A percentile compares a stretch with the other conserved stretches of the same genome.
phyloP scores from a whole-genome alignment of 2,888 invertebrate species.

The Eupithecia exiguata region DNA sequence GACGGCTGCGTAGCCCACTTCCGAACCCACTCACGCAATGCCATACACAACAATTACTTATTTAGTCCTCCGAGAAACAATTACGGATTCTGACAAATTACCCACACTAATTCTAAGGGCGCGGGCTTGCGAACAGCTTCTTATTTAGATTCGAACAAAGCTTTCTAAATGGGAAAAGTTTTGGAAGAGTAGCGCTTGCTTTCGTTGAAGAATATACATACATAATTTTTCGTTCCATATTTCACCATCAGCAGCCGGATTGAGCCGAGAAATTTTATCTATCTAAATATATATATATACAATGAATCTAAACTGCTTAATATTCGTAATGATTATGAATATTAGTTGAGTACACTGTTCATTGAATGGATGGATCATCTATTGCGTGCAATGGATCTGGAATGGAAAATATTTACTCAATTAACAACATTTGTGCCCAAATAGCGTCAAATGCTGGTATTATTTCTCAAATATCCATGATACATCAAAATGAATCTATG shows the following conservation, averaged over 20 bases:
- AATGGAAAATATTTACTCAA: neutral
- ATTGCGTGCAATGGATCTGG: slow-evolving; percentile 20
- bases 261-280: neutral
- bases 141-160: slow-evolving; percentile 18
- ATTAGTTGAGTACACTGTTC: neutral
- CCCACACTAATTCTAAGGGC: slow-evolving; percentile 20
- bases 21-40: slow-evolving; percentile 61
- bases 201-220: neutral
- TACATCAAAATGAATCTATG: slow-evolving; percentile 51
- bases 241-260: neutral
- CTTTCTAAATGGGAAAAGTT: slow-evolving; percentile 13
- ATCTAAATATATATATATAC: too few relatives aligned
- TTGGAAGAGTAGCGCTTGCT: neutral
- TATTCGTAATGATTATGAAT: neutral
- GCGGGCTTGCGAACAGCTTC: slow-evolving; percentile 21
- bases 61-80: slow-evolving; percentile 52
- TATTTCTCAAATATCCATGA: slow-evolving; percentile 29
- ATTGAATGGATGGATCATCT: neutral
- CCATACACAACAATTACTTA: slow-evolving; percentile 52
- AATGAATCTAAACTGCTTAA: neutral
- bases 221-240: neutral
- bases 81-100: slow-evolving; percentile 43
- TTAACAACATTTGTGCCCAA: neutral
- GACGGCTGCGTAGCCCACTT: slow-evolving; percentile 58
- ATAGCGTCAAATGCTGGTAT: neutral